phyloP scores from a whole-genome alignment of 2,113 vertebrate species.

The Pantherophis guttatus region DNA sequence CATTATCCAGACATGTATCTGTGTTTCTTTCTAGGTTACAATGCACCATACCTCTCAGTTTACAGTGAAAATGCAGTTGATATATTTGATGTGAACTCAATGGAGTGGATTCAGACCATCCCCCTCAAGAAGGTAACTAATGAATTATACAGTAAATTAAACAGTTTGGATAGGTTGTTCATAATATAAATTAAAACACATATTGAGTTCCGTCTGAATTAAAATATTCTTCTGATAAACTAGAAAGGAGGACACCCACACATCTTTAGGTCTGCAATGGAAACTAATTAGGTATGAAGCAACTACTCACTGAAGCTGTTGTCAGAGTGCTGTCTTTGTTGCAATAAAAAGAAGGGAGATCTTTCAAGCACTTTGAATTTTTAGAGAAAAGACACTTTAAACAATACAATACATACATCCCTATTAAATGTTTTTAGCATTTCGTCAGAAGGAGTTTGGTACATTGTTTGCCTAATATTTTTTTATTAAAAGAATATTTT shows the following conservation, averaged over 20 bases:
- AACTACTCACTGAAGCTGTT: neutral
- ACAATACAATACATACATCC: neutral
- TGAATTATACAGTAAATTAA: neutral
- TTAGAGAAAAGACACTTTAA: neutral
- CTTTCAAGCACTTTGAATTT: neutral
- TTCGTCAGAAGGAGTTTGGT: neutral
- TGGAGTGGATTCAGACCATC: constrained; percentile 99
- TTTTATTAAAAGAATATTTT: neutral
- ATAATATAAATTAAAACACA: neutral
- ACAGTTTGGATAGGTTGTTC: neutral
- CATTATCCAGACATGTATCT: neutral
- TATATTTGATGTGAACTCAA: constrained; percentile 94
- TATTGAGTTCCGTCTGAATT: neutral
- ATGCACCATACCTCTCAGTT: constrained; percentile 95
- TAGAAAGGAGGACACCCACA: neutral
- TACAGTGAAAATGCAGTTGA: constrained; percentile 98
- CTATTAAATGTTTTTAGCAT: neutral
- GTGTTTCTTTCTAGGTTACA: constrained; percentile 81
- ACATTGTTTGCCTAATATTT: neutral
- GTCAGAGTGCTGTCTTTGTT: neutral
- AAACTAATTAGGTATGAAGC: neutral
- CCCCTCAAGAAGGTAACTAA: constrained; percentile 92
- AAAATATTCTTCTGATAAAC: neutral
- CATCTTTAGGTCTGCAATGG: neutral
- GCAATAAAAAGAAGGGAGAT: neutral